phyloP scores from a whole-genome alignment of 2,888 invertebrate species.

The Heliothis peltigera region DNA sequence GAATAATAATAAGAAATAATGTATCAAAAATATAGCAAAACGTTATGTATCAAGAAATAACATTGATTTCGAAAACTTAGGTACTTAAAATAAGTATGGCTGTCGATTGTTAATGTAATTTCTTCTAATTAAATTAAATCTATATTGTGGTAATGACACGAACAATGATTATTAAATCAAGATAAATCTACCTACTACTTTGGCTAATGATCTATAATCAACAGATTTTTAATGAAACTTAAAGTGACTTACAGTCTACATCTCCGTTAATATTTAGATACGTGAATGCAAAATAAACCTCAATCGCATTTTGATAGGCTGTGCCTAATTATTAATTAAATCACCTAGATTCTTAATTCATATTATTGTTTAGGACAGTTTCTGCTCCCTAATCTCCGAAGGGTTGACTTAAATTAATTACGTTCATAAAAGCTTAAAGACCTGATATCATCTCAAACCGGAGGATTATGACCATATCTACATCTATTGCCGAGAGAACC shows the following conservation, averaged over 20 bases:
- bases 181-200: no score
- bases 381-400: constrained; percentile 57
- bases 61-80: no score
- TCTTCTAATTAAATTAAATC: no score
- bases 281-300: background rate
- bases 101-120: no score
- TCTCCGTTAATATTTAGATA: background rate
- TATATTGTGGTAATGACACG: no score
- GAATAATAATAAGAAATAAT: no score
- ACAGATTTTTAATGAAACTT: background rate
- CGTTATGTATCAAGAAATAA: no score
- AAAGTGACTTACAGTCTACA: background rate
- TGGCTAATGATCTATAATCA: background rate
- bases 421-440: constrained; percentile 64
- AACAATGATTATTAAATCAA: no score
- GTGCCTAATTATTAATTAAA: background rate
- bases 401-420: constrained; percentile 66
- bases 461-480: constrained; percentile 68
- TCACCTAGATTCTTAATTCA: constrained; percentile 19
- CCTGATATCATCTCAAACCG: constrained; percentile 69
- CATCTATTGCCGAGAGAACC: constrained; percentile 68
- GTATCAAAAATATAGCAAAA: no score
- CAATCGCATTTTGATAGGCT: background rate
- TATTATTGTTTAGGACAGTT: background rate
- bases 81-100: no score